A percentile compares a stretch with the other conserved stretches of the same genome.
Evolutionary conservation across 92 coral and sea anemone genomes (phyloP).

Genomic region (Parazoanthus swiftii): DNA sequence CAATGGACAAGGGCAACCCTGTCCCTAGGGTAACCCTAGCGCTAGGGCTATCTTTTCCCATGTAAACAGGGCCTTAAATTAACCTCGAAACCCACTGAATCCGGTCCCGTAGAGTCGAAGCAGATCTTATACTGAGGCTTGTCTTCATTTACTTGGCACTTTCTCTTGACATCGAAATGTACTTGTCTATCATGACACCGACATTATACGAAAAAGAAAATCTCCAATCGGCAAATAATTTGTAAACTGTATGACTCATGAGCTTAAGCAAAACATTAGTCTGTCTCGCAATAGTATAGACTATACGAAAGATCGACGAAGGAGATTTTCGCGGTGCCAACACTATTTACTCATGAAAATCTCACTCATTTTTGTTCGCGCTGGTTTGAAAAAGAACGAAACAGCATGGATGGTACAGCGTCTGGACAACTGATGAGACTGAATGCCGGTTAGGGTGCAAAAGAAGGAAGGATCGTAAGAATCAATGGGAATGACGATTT

Average conservation of each 20-base stretch:
- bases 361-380: not conserved
- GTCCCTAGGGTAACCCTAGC: no score
- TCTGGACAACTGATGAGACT: not conserved
- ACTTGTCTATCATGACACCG: not conserved
- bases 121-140: not conserved
- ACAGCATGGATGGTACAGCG: not conserved
- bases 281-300: no score
- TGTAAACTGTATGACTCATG: not conserved
- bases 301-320: not conserved
- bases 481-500: not conserved
- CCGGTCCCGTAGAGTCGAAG: not conserved
- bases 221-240: not conserved
- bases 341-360: not conserved
- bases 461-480: not conserved
- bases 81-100: not conserved
- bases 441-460: not conserved
- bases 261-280: not conserved
- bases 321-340: not conserved
- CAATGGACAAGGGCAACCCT: no score
- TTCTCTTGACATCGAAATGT: not conserved
- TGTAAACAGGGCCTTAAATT: no score
- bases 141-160: not conserved
- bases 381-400: not conserved
- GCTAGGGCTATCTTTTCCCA: no score
- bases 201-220: not conserved